These are phyloP conservation scores for Megaceryle maxima DNA, from an alignment of 2,113 vertebrate species.

Conservation along the genomic window DNA sequence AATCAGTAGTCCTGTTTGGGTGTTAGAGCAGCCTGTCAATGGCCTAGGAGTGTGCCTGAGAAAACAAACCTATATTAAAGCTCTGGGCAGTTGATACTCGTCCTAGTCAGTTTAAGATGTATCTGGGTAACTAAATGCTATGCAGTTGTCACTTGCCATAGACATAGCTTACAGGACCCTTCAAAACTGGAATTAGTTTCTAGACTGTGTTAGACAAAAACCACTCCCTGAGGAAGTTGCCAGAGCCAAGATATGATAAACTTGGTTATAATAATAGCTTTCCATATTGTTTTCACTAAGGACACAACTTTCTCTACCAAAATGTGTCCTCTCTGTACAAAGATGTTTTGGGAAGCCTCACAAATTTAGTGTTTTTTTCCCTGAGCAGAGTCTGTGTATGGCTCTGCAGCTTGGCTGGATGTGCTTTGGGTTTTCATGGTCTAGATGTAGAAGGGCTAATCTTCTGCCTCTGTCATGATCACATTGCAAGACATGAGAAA, in stretches of 20 bases:
- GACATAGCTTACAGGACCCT: background rate
- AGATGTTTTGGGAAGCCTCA: background rate
- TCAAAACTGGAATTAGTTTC: background rate
- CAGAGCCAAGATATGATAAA: background rate
- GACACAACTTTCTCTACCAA: background rate
- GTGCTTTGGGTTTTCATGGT: background rate
- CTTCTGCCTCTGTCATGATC: background rate
- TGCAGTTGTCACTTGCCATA: background rate
- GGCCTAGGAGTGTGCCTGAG: background rate
- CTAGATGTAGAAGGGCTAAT: background rate
- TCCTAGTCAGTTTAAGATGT: background rate
- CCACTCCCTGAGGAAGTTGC: background rate
- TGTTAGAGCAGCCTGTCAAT: background rate
- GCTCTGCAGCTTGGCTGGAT: background rate
- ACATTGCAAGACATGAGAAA: background rate
- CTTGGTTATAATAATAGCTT: background rate
- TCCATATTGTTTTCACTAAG: background rate
- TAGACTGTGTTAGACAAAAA: background rate
- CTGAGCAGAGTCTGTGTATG: background rate
- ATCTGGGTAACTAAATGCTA: background rate
- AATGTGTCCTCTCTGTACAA: background rate
- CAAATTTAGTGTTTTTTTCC: background rate
- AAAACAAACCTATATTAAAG: background rate
- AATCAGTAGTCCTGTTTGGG: background rate
- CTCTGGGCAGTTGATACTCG: background rate